phyloP scores from a whole-genome alignment of 2,888 invertebrate genomes.

The Thysanoteuthis rhombus region DNA sequence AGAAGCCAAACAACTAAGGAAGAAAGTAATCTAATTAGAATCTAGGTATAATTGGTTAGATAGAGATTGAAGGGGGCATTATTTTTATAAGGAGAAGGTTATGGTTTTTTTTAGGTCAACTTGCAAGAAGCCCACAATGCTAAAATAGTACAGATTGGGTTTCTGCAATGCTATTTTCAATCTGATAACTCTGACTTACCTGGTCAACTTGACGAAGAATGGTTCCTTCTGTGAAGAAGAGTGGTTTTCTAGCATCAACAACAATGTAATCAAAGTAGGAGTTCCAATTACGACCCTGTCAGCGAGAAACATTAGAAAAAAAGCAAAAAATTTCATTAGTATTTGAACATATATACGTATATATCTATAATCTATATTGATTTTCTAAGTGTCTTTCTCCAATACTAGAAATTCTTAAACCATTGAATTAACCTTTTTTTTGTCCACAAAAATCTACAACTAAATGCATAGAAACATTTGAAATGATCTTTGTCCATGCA shows the following conservation, averaged over 20 bases:
- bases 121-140: too few species aligned
- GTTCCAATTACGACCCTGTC: conserved; percentile 81
- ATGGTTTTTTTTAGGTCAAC: too few species aligned
- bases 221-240: conserved; percentile 97
- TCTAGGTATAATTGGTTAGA: neutral
- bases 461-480: too few species aligned
- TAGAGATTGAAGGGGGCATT: neutral
- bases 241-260: conserved; percentile 93
- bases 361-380: too few species aligned
- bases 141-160: too few species aligned
- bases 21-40: too few species aligned
- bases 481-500: too few species aligned
- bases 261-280: conserved; percentile 96
- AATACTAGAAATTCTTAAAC: too few species aligned
- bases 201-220: conserved; percentile 92
- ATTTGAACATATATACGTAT: neutral
- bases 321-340: neutral
- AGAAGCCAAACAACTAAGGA: too few species aligned
- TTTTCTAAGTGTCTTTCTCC: too few species aligned
- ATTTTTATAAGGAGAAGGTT: neutral
- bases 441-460: too few species aligned
- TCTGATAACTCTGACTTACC: conserved; percentile 56
- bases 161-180: neutral
- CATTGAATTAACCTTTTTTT: too few species aligned
- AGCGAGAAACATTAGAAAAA: neutral